Percentiles rank a stretch among this genome's conserved stretches.
Conservation (phyloP, 2,888 invertebrate species). For the Ecliptopera silaceata region DNA sequence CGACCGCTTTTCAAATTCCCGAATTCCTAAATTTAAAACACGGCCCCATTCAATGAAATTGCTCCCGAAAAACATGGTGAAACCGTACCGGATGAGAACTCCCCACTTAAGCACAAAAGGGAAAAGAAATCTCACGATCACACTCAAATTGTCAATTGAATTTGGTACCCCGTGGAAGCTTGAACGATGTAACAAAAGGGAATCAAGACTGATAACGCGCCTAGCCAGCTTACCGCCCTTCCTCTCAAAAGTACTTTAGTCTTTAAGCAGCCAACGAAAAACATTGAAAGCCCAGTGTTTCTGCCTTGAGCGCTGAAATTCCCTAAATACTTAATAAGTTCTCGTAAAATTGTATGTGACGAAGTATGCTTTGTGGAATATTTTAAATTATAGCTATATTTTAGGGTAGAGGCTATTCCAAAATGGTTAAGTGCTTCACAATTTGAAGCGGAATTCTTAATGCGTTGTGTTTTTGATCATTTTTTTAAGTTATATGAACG, state of each 20-base stretch:
- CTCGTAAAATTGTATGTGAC: conserved; percentile 45
- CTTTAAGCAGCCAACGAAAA: conserved; percentile 20
- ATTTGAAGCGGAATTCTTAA: not conserved
- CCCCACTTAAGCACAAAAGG: conserved; percentile 36
- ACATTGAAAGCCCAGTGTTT: conserved; percentile 11
- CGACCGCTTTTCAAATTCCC: conserved; percentile 1
- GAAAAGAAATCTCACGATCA: conserved; percentile 37
- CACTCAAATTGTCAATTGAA: conserved; percentile 46
- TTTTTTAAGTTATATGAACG: not conserved
- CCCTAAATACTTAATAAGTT: conserved; percentile 48
- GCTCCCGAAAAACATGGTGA: conserved; percentile 22
- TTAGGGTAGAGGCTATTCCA: conserved; percentile 16
- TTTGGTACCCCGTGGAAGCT: conserved; percentile 37
- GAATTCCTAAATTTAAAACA: conserved; percentile 6
- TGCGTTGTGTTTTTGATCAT: not conserved
- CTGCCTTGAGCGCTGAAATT: conserved; percentile 38
- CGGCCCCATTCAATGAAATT: conserved; percentile 4
- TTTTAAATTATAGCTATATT: conserved; percentile 25
- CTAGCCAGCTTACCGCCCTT: conserved; percentile 6
- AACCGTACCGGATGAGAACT: conserved; percentile 31
- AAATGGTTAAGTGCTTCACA: conserved; percentile 2
- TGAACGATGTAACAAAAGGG: conserved; percentile 38
- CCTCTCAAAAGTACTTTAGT: conserved; percentile 3
- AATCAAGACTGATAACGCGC: conserved; percentile 34
- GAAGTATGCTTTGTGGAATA: conserved; percentile 49